These are phyloP conservation scores for Callipepla squamata DNA, from an alignment of 2,113 vertebrate species.

Conservation along the genomic window DNA sequence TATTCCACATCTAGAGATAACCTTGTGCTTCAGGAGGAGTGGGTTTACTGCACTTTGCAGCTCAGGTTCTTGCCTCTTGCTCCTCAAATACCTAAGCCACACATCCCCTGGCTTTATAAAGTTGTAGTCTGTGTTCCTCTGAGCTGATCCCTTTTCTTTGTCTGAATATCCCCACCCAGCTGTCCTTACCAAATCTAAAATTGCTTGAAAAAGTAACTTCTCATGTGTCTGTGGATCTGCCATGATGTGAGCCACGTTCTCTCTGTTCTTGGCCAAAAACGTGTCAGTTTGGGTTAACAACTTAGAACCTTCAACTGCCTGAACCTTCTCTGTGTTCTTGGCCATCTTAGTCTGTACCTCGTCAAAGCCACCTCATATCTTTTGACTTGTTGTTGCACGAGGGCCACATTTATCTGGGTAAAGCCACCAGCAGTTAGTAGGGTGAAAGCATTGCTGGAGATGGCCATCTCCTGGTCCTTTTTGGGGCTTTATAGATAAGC, in stretches of 20 bases:
- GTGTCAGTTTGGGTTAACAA: not conserved
- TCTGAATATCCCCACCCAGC: not conserved
- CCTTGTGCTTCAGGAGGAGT: not conserved
- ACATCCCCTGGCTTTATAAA: not conserved
- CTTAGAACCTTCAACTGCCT: not conserved
- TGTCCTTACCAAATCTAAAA: not conserved
- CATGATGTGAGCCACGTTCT: not conserved
- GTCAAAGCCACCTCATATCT: not conserved
- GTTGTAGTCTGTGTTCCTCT: not conserved
- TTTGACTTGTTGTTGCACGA: not conserved
- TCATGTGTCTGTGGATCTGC: not conserved
- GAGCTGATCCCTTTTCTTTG: not conserved
- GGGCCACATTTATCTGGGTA: not conserved
- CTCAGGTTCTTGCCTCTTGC: not conserved
- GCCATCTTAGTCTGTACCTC: not conserved
- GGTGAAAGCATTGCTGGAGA: not conserved
- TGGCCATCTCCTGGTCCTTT: not conserved
- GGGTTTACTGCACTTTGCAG: not conserved
- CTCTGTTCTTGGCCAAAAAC: not conserved
- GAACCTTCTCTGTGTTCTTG: not conserved
- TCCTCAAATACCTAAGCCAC: fast-evolving
- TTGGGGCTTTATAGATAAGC: not conserved
- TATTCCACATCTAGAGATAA: not conserved
- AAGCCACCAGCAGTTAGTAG: not conserved
- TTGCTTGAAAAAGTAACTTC: not conserved